Conservation (phyloP, 2,113 vertebrate genomes). For the Anarhynchus alexandrinus region DNA sequence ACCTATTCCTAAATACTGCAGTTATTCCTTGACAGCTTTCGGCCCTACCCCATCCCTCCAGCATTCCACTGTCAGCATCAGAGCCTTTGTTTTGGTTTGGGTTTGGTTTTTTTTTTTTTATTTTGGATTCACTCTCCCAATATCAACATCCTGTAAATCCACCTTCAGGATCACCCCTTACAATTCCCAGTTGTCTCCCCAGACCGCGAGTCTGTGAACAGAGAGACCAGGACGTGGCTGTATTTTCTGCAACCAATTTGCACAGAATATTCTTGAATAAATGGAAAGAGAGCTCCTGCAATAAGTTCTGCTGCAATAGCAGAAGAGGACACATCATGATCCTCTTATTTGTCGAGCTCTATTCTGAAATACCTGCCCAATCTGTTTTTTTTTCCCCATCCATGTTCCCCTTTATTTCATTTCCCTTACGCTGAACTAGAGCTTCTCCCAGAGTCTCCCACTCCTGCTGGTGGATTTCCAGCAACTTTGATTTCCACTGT, state of each 20-base stretch:
- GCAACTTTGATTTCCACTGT: background rate
- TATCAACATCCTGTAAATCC: background rate
- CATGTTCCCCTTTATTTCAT: background rate
- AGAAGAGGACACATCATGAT: background rate
- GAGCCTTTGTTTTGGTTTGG: no score
- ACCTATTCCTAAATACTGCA: background rate
- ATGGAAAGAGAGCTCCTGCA: background rate
- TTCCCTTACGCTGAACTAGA: background rate
- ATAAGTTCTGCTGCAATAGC: background rate
- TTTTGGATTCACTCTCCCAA: background rate
- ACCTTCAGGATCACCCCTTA: background rate
- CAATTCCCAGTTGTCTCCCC: background rate
- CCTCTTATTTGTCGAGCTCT: background rate
- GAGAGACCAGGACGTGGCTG: background rate
- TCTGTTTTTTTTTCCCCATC: no score
- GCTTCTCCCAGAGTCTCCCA: background rate
- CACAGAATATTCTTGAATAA: background rate
- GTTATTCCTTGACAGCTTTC: background rate
- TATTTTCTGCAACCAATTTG: background rate
- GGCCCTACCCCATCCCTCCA: background rate
- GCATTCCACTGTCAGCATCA: background rate
- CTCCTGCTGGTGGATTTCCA: background rate
- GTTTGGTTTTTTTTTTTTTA: no score
- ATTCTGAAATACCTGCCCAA: background rate
- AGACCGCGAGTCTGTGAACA: background rate